Conservation (phyloP, 2,797 vertebrate species). For the Enteromius treurensis region DNA sequence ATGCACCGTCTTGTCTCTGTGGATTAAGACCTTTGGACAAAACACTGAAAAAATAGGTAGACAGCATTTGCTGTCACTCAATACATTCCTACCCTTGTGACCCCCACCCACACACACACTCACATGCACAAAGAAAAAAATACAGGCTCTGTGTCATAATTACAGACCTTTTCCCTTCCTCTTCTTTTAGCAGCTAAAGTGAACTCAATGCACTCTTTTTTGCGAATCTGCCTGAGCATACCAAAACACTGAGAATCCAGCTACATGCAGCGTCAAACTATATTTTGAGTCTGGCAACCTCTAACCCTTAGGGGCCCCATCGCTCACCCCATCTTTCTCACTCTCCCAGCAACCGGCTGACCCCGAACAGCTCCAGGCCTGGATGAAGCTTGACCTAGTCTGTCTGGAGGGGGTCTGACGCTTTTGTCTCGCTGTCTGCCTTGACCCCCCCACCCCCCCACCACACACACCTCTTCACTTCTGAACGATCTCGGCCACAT, state of each 20-base stretch:
- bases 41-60: conserved; percentile 74
- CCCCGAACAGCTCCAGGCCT: conserved; percentile 79
- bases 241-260: neutral
- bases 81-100: conserved; percentile 79
- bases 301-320: conserved; percentile 53
- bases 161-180: conserved; percentile 68
- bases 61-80: conserved; percentile 85
- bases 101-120: conserved; percentile 63
- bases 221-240: neutral
- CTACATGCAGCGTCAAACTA: neutral
- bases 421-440: conserved; percentile 96
- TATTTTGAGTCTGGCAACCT: conserved; percentile 53
- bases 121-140: conserved; percentile 33
- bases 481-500: conserved; percentile 9
- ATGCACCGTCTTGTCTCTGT: conserved; percentile 58
- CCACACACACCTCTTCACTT: conserved; percentile 23
- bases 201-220: conserved; percentile 55
- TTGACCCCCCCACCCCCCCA: conserved; percentile 52
- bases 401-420: conserved; percentile 87
- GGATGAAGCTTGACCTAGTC: conserved; percentile 86
- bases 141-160: conserved; percentile 69
- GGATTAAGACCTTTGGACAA: conserved; percentile 83
- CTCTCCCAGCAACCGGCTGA: conserved; percentile 86
- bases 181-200: conserved; percentile 55
- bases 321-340: conserved; percentile 19